Conservation (phyloP, 2,113 vertebrate genomes). For the Ailuropoda melanoleuca region DNA sequence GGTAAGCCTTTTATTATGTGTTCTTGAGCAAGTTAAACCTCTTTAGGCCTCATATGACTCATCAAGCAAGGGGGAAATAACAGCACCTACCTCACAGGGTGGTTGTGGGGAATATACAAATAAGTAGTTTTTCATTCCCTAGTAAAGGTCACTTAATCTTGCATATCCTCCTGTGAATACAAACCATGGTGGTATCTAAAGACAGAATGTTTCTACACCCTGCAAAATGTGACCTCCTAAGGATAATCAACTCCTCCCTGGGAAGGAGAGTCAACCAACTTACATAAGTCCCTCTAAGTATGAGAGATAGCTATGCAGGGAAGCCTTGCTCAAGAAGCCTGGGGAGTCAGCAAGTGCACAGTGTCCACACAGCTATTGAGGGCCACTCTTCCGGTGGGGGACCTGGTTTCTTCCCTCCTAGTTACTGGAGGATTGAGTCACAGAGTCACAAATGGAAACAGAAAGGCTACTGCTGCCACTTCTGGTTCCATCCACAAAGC, state of each 20-base stretch:
- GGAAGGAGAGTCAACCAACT: neutral
- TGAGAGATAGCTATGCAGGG: too few relatives aligned
- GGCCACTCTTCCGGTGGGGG: neutral
- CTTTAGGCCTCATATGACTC: constrained; percentile 40
- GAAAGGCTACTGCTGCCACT: neutral
- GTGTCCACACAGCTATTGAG: neutral
- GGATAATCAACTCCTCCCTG: neutral
- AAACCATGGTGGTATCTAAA: neutral
- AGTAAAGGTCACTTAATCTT: constrained; percentile 38
- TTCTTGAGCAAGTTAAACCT: constrained; percentile 22
- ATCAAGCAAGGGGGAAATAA: constrained; percentile 7
- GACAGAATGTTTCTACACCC: neutral
- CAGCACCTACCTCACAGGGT: neutral
- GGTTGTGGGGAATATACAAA: neutral
- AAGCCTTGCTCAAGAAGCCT: neutral
- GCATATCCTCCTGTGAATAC: neutral
- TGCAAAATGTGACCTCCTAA: neutral
- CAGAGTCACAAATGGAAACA: neutral
- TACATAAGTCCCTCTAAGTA: neutral
- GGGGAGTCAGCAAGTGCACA: neutral
- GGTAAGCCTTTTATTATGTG: neutral
- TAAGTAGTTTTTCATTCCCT: constrained; percentile 4
- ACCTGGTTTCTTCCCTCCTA: neutral
- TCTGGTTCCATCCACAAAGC: neutral
- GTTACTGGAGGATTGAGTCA: neutral